Evolutionary conservation across 2,797 vertebrate genomes (phyloP).

Genomic region (Brachyrhaphis roseni): DNA sequence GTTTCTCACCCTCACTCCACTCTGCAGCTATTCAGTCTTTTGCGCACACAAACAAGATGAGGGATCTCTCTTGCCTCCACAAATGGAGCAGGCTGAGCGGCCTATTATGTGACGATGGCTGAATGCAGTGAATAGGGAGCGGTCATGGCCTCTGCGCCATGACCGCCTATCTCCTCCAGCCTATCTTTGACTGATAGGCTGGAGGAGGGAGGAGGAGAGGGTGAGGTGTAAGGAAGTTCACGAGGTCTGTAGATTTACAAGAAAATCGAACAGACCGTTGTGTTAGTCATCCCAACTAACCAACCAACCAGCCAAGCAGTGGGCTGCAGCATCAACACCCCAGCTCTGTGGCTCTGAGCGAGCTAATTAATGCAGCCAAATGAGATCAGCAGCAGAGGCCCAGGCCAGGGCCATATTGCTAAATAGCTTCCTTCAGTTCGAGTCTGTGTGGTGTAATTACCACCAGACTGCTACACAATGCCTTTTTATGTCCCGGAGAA

Average conservation of each 20-base stretch:
- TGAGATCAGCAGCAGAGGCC: constrained; percentile 94
- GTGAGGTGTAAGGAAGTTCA: constrained; percentile 68
- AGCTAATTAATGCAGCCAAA: constrained; percentile 96
- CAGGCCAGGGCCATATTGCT: constrained; percentile 85
- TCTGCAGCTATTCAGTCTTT: constrained; percentile 7
- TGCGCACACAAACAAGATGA: constrained; percentile 39
- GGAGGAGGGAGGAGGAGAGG: constrained; percentile 29
- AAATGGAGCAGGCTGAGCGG: constrained; percentile 32
- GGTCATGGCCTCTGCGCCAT: constrained; percentile 70
- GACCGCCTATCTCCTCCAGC: no score
- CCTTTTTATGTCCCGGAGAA: constrained; percentile 89
- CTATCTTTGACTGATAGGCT: constrained; percentile 73
- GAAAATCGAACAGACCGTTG: constrained; percentile 69
- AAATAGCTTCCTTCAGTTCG: constrained; percentile 89
- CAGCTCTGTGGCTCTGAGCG: constrained; percentile 71
- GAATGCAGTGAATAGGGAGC: constrained; percentile 74
- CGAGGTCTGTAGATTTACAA: constrained; percentile 63
- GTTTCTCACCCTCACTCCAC: constrained; percentile 6
- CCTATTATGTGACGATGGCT: constrained; percentile 59
- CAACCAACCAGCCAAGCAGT: constrained; percentile 60
- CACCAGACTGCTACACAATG: constrained; percentile 82
- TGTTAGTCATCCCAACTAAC: constrained; percentile 69
- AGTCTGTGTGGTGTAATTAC: constrained; percentile 73
- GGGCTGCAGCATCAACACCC: constrained; percentile 72
- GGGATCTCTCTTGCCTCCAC: constrained; percentile 25